phyloP scores from a whole-genome alignment of 2,113 vertebrate species.

The Pterocles orientalis region DNA sequence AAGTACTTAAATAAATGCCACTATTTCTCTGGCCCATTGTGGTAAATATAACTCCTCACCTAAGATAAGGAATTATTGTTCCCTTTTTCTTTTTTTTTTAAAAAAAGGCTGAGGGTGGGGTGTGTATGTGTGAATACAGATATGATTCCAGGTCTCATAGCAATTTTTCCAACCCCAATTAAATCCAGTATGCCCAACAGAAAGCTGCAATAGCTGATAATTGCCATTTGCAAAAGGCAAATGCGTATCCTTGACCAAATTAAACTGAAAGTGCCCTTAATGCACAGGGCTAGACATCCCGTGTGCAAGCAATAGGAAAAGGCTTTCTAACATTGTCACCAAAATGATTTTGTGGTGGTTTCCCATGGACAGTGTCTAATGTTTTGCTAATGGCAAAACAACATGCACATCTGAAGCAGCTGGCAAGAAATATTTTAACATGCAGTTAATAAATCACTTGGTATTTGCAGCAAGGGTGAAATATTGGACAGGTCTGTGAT shows the following conservation, averaged over 20 bases:
- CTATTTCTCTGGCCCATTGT: not conserved
- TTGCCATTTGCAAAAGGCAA: not conserved
- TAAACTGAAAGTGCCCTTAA: not conserved
- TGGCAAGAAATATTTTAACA: not conserved
- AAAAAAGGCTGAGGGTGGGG: not conserved
- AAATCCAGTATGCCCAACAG: not conserved
- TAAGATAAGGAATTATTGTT: not conserved
- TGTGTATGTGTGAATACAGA: not conserved
- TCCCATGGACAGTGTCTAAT: not conserved
- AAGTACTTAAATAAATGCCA: not conserved
- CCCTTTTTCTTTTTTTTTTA: not conserved
- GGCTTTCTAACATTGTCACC: not conserved
- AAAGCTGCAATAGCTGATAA: not conserved
- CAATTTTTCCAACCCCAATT: not conserved
- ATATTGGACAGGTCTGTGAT: not conserved
- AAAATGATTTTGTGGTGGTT: not conserved
- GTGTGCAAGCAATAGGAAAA: not conserved
- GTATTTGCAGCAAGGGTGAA: not conserved
- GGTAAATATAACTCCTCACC: not conserved
- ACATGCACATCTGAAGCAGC: not conserved
- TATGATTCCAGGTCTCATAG: not conserved
- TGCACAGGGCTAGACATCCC: not conserved
- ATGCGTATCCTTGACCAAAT: not conserved
- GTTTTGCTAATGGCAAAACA: conserved; percentile 26
- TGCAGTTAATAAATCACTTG: conserved; percentile 7